Percentiles rank a stretch among this genome's conserved stretches.
Evolutionary conservation across 2,113 vertebrate species (phyloP).

Genomic region (Ochotona princeps): DNA sequence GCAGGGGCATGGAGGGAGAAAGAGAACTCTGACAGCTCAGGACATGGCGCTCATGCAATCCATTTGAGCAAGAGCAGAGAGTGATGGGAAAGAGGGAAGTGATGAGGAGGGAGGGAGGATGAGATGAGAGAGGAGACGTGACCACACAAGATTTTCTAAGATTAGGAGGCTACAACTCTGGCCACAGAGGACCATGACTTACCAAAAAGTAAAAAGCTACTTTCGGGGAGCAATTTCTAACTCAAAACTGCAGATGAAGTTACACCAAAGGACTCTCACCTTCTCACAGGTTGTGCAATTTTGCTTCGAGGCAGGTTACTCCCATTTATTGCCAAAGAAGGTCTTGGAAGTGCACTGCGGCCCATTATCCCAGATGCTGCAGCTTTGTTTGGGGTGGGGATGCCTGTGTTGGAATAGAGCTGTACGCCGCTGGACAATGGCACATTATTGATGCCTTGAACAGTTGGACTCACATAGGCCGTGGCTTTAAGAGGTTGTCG

Average conservation of each 20-base stretch:
- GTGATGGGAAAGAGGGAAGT: not conserved
- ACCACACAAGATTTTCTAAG: not conserved
- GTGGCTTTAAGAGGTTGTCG: conserved; percentile 95
- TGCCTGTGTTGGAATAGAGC: conserved; percentile 89
- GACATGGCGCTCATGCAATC: not conserved
- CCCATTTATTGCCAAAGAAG: conserved; percentile 91
- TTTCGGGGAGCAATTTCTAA: not conserved
- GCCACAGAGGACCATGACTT: not conserved
- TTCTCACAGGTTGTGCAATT: conserved; percentile 94
- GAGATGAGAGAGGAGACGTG: not conserved
- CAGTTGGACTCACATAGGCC: conserved; percentile 96
- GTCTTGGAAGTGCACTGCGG: conserved; percentile 95
- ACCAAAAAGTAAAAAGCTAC: not conserved
- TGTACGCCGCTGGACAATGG: conserved; percentile 88
- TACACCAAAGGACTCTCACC: conserved; percentile 84
- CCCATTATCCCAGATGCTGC: conserved; percentile 83
- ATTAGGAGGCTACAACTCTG: not conserved
- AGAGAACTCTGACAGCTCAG: not conserved
- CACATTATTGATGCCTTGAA: conserved; percentile 90
- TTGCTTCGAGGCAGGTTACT: conserved; percentile 94
- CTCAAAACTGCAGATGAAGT: not conserved
- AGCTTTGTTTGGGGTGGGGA: conserved; percentile 92
- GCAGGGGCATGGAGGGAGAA: not conserved
- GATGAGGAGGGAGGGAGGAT: not conserved
- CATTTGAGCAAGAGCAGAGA: not conserved